Percentiles rank a stretch among this genome's conserved stretches.
Conservation (phyloP, 2,797 vertebrate genomes). For the Fringilla coelebs region DNA sequence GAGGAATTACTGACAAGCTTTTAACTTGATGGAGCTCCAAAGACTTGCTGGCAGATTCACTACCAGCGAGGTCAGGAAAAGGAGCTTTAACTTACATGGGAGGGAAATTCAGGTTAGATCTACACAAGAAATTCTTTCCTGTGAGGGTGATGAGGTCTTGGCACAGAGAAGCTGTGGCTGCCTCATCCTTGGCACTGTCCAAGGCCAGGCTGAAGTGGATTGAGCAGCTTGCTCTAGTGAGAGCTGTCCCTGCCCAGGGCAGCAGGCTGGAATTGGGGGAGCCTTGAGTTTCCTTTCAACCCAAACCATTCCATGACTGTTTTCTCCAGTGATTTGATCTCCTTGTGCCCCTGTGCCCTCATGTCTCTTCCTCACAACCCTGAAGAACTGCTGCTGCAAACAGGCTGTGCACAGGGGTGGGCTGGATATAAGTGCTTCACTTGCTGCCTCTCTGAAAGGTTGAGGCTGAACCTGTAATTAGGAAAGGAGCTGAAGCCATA, state of each 20-base stretch:
- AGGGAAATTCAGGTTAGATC: neutral
- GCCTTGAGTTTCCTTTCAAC: neutral
- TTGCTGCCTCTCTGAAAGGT: neutral
- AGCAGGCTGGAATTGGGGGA: neutral
- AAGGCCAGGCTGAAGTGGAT: neutral
- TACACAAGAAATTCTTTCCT: neutral
- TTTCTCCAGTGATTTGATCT: neutral
- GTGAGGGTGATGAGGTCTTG: neutral
- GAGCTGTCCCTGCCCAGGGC: neutral
- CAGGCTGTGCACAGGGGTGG: no score
- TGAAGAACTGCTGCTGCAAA: neutral
- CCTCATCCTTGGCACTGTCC: neutral
- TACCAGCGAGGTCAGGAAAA: neutral
- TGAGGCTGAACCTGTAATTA: neutral
- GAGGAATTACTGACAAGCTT: neutral
- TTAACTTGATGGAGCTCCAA: neutral
- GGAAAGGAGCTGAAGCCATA: neutral
- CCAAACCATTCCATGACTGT: neutral
- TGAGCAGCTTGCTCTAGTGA: neutral
- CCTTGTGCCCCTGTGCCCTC: neutral
- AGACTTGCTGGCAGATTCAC: neutral
- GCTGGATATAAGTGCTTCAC: neutral
- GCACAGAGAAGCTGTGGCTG: neutral
- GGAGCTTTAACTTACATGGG: neutral
- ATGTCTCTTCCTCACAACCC: neutral